These are phyloP conservation scores for Idaea straminata DNA, from an alignment of 2,888 invertebrate species.

Conservation along the genomic window DNA sequence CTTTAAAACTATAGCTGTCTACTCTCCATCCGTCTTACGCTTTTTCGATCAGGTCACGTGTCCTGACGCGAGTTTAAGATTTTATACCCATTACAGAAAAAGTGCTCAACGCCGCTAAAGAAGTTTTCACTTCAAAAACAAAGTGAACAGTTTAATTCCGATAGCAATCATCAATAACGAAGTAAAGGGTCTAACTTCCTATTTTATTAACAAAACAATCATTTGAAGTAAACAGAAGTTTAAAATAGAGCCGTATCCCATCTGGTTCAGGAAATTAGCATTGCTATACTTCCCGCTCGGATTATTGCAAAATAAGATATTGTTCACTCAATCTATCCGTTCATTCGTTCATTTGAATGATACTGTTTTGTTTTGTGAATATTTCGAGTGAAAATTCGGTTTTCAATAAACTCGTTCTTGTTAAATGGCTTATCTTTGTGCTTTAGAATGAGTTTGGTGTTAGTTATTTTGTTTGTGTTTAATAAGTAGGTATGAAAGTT, in stretches of 20 bases:
- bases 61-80: too few species aligned
- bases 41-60: too few species aligned
- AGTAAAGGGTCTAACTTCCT: constrained; percentile 31
- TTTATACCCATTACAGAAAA: too few species aligned
- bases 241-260: constrained; percentile 62
- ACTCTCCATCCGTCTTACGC: too few species aligned
- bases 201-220: constrained; percentile 51
- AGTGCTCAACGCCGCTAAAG: too few species aligned
- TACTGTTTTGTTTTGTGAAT: constrained; percentile 65
- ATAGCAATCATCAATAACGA: constrained; percentile 6
- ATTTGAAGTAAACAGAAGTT: constrained; percentile 56
- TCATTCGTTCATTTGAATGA: constrained; percentile 65
- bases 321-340: constrained; percentile 73
- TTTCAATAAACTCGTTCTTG: constrained; percentile 29
- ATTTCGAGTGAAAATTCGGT: constrained; percentile 30
- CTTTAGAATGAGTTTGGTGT: neutral
- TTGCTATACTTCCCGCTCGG: constrained; percentile 67
- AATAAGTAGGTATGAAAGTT: neutral
- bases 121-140: neutral
- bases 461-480: neutral
- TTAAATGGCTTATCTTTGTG: constrained; percentile 19
- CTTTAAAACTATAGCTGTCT: too few species aligned
- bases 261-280: constrained; percentile 78
- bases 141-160: neutral
- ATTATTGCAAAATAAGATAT: constrained; percentile 79